Evolutionary conservation across 2,797 vertebrate genomes (phyloP), one percentile per base, ranked within the genome.

Genomic region (Graptemys geographica): DNA sequence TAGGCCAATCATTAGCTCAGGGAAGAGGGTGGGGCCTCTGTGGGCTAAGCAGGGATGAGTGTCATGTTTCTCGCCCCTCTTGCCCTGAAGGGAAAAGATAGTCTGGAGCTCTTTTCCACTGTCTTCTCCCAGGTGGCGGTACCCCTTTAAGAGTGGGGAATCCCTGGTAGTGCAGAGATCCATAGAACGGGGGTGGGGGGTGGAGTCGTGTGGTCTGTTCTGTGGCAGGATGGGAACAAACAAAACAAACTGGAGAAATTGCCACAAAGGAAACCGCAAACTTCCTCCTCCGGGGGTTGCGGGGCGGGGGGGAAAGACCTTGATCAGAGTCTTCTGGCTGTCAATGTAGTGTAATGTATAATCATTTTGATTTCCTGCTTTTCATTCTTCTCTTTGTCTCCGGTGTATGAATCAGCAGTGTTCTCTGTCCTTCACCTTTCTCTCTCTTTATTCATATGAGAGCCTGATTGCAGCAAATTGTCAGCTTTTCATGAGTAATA

Each of bases 301-400:
- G n/a, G 51, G 47, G 10, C 41, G 25, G 25, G 2, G 6, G 10
- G 7, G 82, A n/a, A 9, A 37, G 56, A 18, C 11, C 59, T 82
- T 41, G 59, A 74, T 37, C 7, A 84, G 37, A 27, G 74, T 44
- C 55, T 44, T 84, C 23, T 11, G 8, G 65, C 11, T 37, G 55
- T 83, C 79, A 41, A 79, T 25, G 53, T 4, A 86, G 37, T 19
- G 59, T 25, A 56, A n/a, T 8, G 65, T 33, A 94, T 79, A 86
- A 94, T 86, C 90, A 92, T 90, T 92, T 74, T 87, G 59, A 90
- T 90, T 94, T 95, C 92, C 51, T 96, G 89, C 56, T 93, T 92
- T 92, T 89, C 84, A 87, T 84, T 89, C 52, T 78, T 83, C 55
- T 88, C 62, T 62, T 33, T 8, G 28, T 86, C 90, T 91, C 81